Evolutionary conservation across 1,140 invertebrate genomes (phyloP), one percentile per base, ranked within the genome.

Genomic region (Bombus affinis): DNA sequence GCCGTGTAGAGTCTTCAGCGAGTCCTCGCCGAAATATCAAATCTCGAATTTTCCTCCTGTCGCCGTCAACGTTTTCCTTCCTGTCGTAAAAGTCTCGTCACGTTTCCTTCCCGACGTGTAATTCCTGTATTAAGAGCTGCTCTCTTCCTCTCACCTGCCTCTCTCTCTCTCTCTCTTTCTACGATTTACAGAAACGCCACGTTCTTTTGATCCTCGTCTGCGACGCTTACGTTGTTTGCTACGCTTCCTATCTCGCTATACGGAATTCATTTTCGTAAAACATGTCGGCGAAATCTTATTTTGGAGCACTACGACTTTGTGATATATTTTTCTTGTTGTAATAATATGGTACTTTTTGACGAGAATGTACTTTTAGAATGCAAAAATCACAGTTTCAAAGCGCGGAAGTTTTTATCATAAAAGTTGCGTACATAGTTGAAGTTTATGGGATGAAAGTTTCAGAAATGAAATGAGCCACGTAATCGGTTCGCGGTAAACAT

Each of bases 21-120:
- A 15, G 65, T 73, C 74, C 77, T 66, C 47, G 47, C 81, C 73
- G 82, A 73, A 88, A 89, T 85, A 89, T 88, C 83, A 88, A 88
- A 89, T 88, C 88, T 87, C 84, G 77, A 89, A 77, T 89, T 71
- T 75, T 32, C 39, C 15, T n/a, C 25, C 13, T n/a, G 42, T 37
- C 32, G 4, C 37, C 57, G 59, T 47, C 32, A 12, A 74, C 74
- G 9, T 39, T 77, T 35, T 37, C 62, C 10, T 66, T 42, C 5
- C 10, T 18, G 5, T 53, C 42, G 37, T 35, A 18, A 73, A 18
- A 66, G 3, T 68, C 47, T 18, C 73, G 53, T 68, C 47, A n/a
- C 73, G 53, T 85, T 72, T n/a, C 71, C 68, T 42, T 57, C 32
- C 37, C 22, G 22, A n/a, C 32, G n/a, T n/a, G 53, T 71, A 72